Percentiles rank a stretch among this genome's conserved stretches.
These are phyloP conservation scores for Microtus ochrogaster DNA, from an alignment of 2,113 vertebrate species.

Conservation along the genomic window DNA sequence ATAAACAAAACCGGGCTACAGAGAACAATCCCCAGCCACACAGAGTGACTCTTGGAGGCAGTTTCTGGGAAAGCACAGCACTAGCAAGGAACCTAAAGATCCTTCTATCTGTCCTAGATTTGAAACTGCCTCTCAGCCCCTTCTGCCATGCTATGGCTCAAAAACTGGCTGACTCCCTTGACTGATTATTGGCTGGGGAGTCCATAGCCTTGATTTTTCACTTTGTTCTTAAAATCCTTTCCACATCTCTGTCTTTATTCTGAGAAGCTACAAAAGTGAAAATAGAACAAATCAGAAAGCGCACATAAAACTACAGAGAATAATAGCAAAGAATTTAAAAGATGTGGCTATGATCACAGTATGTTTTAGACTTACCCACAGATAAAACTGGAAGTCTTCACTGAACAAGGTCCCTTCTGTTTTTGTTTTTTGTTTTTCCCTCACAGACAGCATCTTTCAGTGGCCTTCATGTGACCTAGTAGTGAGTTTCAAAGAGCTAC, in stretches of 20 bases:
- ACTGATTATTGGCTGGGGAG: not conserved
- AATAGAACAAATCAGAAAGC: not conserved
- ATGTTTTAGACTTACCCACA: constrained; percentile 3
- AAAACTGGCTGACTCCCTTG: not conserved
- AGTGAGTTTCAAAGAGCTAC: not conserved
- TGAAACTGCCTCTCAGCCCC: not conserved
- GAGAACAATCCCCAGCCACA: constrained; percentile 5
- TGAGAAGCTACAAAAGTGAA: not conserved
- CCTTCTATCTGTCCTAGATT: not conserved
- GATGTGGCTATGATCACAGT: not conserved
- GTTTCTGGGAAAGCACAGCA: not conserved
- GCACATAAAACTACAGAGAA: not conserved
- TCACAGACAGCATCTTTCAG: not conserved
- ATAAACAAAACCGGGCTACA: constrained; percentile 71
- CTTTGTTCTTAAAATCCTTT: constrained; percentile 17
- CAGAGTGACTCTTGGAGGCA: not conserved
- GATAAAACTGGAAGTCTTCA: not conserved
- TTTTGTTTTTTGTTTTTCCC: not conserved
- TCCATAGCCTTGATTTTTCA: not conserved
- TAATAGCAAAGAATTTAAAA: constrained; percentile 6
- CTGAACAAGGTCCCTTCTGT: not conserved
- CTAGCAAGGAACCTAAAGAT: not conserved
- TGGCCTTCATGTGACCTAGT: constrained; percentile 22
- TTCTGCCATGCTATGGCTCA: not conserved
- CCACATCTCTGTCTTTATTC: not conserved